A percentile compares a stretch with the other conserved stretches of the same genome.
phyloP scores from a whole-genome alignment of 2,888 invertebrate species.

The Diarsia dahlii region DNA sequence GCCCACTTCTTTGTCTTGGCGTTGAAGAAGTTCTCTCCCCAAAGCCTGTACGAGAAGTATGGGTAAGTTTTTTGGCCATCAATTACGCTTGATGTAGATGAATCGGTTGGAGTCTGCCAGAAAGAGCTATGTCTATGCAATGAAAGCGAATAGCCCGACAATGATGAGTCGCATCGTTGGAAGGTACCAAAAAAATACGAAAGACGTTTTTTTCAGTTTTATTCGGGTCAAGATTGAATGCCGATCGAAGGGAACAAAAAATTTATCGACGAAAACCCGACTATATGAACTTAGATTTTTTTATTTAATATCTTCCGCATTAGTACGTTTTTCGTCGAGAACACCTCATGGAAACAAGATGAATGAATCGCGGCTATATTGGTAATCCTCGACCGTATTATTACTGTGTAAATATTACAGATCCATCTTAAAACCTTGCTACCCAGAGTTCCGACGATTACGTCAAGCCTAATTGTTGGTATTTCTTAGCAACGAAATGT shows the following conservation, averaged over 20 bases:
- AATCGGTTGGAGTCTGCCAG: background rate
- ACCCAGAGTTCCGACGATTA: background rate
- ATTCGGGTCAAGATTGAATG: background rate
- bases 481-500: slow-evolving; percentile 67
- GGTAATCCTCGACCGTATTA: slow-evolving; percentile 2
- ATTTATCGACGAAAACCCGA: background rate
- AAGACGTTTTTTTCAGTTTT: background rate
- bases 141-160: background rate
- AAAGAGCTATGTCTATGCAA: background rate
- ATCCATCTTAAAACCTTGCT: background rate
- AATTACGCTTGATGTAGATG: background rate
- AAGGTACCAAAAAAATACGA: background rate
- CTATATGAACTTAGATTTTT: background rate
- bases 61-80: background rate
- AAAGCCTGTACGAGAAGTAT: slow-evolving; percentile 89
- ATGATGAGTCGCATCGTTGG: background rate
- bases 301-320: background rate
- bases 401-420: background rate
- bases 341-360: background rate
- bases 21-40: slow-evolving; percentile 99
- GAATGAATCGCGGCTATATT: background rate
- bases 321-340: background rate
- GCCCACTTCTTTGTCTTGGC: slow-evolving; percentile 99
- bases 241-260: background rate
- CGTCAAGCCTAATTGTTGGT: slow-evolving; percentile 10